Evolutionary conservation across 1,140 invertebrate genomes (phyloP).

Genomic region (Homalodisca vitripennis): DNA sequence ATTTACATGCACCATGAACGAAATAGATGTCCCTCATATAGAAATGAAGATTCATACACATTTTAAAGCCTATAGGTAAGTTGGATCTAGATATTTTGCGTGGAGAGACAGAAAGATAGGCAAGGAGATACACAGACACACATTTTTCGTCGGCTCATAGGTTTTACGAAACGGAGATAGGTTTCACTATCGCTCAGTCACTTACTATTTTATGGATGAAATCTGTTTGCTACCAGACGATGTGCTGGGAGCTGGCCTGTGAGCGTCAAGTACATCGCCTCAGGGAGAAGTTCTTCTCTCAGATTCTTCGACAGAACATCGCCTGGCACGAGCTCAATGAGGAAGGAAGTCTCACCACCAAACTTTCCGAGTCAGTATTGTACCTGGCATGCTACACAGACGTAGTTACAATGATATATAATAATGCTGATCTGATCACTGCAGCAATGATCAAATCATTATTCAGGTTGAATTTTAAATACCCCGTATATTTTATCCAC

Average conservation of each 20-base stretch:
- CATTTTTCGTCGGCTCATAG: too few species aligned
- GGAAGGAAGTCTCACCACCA: slow-evolving; percentile 76
- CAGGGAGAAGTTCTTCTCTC: slow-evolving; percentile 48
- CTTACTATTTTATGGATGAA: neutral
- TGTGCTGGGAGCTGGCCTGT: slow-evolving; percentile 49
- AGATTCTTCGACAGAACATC: slow-evolving; percentile 67
- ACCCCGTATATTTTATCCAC: neutral
- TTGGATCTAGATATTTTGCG: too few species aligned
- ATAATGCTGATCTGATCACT: neutral
- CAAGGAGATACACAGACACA: too few species aligned
- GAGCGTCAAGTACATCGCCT: slow-evolving; percentile 48
- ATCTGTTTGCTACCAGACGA: slow-evolving; percentile 42
- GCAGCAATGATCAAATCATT: neutral
- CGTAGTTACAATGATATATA: neutral
- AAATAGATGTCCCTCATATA: too few species aligned
- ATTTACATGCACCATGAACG: too few species aligned
- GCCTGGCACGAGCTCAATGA: slow-evolving; percentile 80
- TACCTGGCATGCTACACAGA: too few species aligned
- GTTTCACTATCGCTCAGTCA: too few species aligned
- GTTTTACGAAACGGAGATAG: too few species aligned
- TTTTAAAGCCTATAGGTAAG: too few species aligned
- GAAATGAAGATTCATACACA: too few species aligned
- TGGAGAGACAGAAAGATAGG: too few species aligned
- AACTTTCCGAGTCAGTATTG: slow-evolving; percentile 76
- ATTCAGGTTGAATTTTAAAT: neutral